phyloP scores from a whole-genome alignment of 2,888 invertebrate species.

The Pheosia tremula region DNA sequence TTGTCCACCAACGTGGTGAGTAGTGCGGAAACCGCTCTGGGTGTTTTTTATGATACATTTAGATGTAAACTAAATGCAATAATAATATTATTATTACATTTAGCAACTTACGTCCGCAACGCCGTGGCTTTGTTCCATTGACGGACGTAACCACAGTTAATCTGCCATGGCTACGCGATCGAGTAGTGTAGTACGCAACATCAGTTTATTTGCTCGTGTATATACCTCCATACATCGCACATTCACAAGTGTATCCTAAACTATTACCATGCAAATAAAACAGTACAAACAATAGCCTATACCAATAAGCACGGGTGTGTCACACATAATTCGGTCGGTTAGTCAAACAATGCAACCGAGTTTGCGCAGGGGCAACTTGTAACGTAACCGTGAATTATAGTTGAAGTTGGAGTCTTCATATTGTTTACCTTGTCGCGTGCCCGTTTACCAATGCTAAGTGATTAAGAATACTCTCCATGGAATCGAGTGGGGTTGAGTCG shows the following conservation, averaged over 20 bases:
- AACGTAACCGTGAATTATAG: slow-evolving; percentile 75
- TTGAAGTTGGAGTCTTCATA: slow-evolving; percentile 80
- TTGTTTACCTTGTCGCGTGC: slow-evolving; percentile 83
- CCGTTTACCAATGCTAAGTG: slow-evolving; percentile 82
- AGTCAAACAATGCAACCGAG: slow-evolving; percentile 66
- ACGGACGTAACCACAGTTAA: too few species aligned
- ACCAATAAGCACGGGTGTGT: slow-evolving; percentile 29
- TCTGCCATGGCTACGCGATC: too few species aligned
- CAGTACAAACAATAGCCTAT: slow-evolving; percentile 2
- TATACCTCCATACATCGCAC: not conserved
- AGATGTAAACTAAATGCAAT: too few species aligned
- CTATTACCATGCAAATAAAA: slow-evolving; percentile 4
- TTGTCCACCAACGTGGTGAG: too few species aligned
- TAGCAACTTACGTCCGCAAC: too few species aligned
- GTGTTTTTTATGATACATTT: too few species aligned
- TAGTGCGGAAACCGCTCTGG: too few species aligned
- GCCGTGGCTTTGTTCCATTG: too few species aligned
- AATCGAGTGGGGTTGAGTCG: slow-evolving; percentile 49
- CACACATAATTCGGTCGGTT: slow-evolving; percentile 31
- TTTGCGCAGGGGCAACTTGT: slow-evolving; percentile 57
- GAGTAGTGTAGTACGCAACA: too few species aligned
- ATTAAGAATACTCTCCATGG: slow-evolving; percentile 77
- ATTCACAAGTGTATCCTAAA: not conserved
- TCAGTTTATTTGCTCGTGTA: not conserved
- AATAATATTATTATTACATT: too few species aligned